Base-by-base conservation (phyloP, 2,113 vertebrate genomes). In the Brienomyrus longianalis region DNA sequence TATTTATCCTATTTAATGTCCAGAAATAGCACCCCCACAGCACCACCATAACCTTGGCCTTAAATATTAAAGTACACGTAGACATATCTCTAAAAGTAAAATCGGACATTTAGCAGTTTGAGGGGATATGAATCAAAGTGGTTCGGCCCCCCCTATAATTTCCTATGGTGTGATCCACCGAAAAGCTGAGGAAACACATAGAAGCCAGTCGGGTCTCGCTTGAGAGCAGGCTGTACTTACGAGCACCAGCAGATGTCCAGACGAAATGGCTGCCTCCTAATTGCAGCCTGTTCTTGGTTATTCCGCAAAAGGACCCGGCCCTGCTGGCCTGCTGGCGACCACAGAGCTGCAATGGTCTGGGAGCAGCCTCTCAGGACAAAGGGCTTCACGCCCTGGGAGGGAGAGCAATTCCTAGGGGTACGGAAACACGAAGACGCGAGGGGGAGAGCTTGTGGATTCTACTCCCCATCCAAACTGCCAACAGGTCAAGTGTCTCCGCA, bases 291-390 rank as follows among this genome's bases (percentile, higher is more conserved):
- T 50, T n/a, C 35, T 11, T 56, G 77, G 35, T 27, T 5, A 45
- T 59, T 59, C 92, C 92, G 91, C 89, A 93, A 93, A 91, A 90
- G 83, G 85, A 85, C 89, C 74, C 91, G 88, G 92, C 92, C 94
- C 94, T 94, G 89, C 92, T 89, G 50, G 5, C 94, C 94, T 94
- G 89, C 92, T 89, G 50, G 10, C 90, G 91, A 92, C 90, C 92
- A 94, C 92, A 91, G 89, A 9, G 88, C 92, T 90, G 92, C 89
- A 89, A 89, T 48, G 93, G 91, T 93, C 91, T 92, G 93, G 93
- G 92, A 90, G 92, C 87, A 89, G 91, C 92, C 51, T 59, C 31
- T 5, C 21, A 2, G 1, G 89, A 66, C 39, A 19, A 51, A 10
- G 48, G 83, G 50, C 48, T 11, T 86, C 21, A 5, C 45, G 23